Evolutionary conservation across 2,888 invertebrate genomes (phyloP).

Genomic region (Drosophila mercatorum): DNA sequence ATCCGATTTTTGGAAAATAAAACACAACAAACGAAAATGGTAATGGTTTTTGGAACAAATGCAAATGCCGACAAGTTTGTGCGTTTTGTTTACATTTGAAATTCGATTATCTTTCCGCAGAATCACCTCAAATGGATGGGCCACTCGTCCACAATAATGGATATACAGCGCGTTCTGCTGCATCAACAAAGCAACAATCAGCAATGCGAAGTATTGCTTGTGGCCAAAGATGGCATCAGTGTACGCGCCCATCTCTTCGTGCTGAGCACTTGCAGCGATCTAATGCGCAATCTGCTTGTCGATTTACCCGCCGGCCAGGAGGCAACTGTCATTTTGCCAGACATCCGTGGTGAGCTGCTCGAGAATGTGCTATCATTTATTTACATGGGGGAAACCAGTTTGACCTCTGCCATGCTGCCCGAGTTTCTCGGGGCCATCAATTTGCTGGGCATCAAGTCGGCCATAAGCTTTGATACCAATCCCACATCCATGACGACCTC

Average conservation of each 20-base stretch:
- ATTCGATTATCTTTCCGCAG: conserved; percentile 39
- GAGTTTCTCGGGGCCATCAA: conserved; percentile 84
- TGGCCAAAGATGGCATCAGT: conserved; percentile 79
- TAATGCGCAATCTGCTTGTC: conserved; percentile 79
- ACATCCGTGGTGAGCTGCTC: conserved; percentile 80
- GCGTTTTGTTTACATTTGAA: conserved; percentile 21
- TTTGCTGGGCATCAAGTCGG: conserved; percentile 83
- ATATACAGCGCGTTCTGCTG: conserved; percentile 81
- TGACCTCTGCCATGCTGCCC: conserved; percentile 81
- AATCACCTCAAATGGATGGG: conserved; percentile 85
- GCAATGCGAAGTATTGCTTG: conserved; percentile 82
- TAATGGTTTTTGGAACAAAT: conserved; percentile 57
- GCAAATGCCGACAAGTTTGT: conserved; percentile 13
- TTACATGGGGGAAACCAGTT: conserved; percentile 83
- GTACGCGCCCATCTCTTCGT: conserved; percentile 83
- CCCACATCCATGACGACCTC: conserved; percentile 49
- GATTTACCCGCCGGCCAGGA: conserved; percentile 81
- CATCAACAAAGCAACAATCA: conserved; percentile 70
- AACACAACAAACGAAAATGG: conserved; percentile 77
- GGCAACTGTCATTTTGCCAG: conserved; percentile 83
- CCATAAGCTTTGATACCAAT: conserved; percentile 84
- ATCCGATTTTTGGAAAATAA: conserved; percentile 68
- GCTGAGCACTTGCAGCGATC: conserved; percentile 83
- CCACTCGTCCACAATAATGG: conserved; percentile 83
- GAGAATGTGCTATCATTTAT: conserved; percentile 83